Evolutionary conservation across 2,888 invertebrate species (phyloP), one percentile per base, ranked within the genome.

Genomic region (Drosophila tripunctata): DNA sequence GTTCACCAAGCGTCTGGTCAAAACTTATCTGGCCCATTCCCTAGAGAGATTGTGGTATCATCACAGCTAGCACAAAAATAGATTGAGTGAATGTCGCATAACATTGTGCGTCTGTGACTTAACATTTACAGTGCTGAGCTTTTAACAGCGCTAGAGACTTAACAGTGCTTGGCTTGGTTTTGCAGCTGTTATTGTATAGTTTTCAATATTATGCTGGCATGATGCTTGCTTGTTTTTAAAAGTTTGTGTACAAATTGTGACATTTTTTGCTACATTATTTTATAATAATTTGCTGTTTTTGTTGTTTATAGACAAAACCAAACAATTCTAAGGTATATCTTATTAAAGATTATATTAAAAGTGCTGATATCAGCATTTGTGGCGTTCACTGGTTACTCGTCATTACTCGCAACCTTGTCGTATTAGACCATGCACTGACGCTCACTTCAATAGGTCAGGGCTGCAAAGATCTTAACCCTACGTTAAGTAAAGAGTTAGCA

Each of bases 1-100:
- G 50, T 41, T 36, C 56, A 14, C 17, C 56, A 43, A 63, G 51
- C 65, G 55, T 55, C 64, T 62, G 40, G 17, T 31, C 48, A 30
- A 40, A 44, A 50, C 22, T 43, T 38, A 30, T 70, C 51, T 40
- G 40, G 15, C 36, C 35, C 38, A 10, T 19, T 54, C 15, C 31
- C n/a, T 33, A 33, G 5, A 45, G 24, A 47, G 22, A 51, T 48
- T 22, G 24, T 30, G 7, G 12, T 45, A 14, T 24, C 19, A 8
- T 36, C 17, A n/a, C n/a, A n/a, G n/a, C 7, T 10, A 12, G 17
- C 30, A 38, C 30, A 43, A 41, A 58, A 54, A 69, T 45, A 69
- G 54, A 74, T 31, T 21, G n/a, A 14, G 8, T 6, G 24, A 40
- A 41, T 24, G n/a, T 8, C 5, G 3, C 8, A 15, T 52, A 22